Evolutionary conservation across 2,113 vertebrate species (phyloP), one percentile per base, ranked within the genome.

Genomic region (Phocoena sinus): DNA sequence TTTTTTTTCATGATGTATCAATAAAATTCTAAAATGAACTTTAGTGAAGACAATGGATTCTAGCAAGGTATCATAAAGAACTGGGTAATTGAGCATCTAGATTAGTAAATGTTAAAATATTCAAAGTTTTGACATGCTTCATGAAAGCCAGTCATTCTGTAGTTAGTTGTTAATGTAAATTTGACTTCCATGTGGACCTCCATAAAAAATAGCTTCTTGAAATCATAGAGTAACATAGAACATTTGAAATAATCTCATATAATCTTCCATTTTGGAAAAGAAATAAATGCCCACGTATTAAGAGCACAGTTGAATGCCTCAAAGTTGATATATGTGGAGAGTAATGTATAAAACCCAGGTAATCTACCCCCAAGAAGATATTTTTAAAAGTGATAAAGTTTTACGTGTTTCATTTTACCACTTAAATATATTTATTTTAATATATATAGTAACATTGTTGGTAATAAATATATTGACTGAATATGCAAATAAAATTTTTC

Each of bases 11-110:
- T 89, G 53, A 68, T 4, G 73, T 63, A 90, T 83, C 41, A 97
- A 79, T 79, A 87, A 90, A 95, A 94, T 77, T 79, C 5, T 20
- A 58, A 92, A 95, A 83, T 95, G 67, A 95, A 87, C 6, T 65
- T 94, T 80, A 89, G 79, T 87, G 67, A 63, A 41, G 26, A 92
- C 68, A 95, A 83, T 95, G 38, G 13, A 36, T 79, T 86, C 26
- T 67, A 89, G 67, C 71, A 85, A 94, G 79, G 41, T 94, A 73
- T 74, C 67, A 79, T 89, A 97, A 96, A 97, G 67, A 82, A 82
- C 3, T 86, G 77, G 68, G 31, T 81, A 94, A 96, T 87, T 94
- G 95, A 96, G 50, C 44, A 97, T 82, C 50, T 73, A 81, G 44
- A 90, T 73, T 67, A 62, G 83, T 41, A 83, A 71, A 82, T 90